A percentile compares a stretch with the other conserved stretches of the same genome.
Conservation (phyloP, 1,140 invertebrate genomes). For the Procambarus clarkii region DNA sequence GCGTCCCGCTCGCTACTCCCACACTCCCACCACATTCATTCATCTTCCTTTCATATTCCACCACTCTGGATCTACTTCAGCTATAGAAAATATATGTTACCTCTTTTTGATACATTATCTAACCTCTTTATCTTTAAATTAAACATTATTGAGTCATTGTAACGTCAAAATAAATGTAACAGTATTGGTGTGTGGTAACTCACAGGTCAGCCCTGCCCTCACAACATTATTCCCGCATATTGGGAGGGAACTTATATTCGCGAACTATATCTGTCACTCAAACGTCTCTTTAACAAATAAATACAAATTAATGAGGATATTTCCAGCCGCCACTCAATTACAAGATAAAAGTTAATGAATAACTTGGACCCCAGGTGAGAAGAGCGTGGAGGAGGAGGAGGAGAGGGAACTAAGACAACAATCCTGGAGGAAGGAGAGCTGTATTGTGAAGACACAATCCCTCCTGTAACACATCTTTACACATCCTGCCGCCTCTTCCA, state of each 20-base stretch:
- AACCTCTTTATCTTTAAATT: not conserved
- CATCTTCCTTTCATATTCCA: not conserved
- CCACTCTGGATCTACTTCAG: not conserved
- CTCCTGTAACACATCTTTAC: too few species aligned
- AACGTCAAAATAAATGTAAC: not conserved
- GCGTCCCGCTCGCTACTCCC: not conserved
- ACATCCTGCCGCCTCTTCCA: too few species aligned
- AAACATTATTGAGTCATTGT: not conserved
- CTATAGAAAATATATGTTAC: not conserved
- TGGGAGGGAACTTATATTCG: constrained; percentile 10
- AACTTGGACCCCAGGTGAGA: not conserved
- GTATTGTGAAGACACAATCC: too few species aligned
- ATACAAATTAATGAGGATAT: too few species aligned
- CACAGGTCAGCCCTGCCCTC: not conserved
- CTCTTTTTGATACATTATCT: not conserved
- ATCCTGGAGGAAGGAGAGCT: too few species aligned
- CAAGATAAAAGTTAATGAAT: too few species aligned
- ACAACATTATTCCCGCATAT: not conserved
- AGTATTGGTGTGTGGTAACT: not conserved
- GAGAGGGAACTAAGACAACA: too few species aligned
- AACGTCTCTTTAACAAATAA: not conserved
- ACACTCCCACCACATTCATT: not conserved
- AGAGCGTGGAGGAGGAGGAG: not conserved
- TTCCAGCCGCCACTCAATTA: too few species aligned
- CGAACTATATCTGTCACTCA: not conserved